Conservation (phyloP, 2,113 vertebrate species). For the Dryoscopus gambensis region DNA sequence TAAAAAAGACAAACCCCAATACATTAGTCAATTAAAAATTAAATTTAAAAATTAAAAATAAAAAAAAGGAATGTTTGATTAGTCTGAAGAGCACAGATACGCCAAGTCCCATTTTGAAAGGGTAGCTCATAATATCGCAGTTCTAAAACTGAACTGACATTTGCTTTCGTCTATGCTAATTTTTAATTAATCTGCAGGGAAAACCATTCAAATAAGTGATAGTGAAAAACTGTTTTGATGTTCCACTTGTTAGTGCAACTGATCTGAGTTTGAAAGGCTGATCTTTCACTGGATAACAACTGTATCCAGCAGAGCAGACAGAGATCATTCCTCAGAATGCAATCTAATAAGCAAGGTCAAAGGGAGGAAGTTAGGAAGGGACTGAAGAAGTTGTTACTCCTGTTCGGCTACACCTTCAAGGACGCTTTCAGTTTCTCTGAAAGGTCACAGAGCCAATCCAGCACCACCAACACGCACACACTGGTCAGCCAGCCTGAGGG, state of each 20-base stretch:
- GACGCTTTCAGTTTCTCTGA: background rate
- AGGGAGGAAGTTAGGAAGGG: background rate
- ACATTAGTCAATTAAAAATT: background rate
- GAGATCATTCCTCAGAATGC: background rate
- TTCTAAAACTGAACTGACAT: background rate
- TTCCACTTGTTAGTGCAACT: background rate
- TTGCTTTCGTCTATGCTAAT: rapidly evolving
- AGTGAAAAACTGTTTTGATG: background rate
- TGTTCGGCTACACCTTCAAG: background rate
- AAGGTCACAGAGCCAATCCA: background rate
- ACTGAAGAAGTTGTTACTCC: background rate
- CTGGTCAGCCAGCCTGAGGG: background rate
- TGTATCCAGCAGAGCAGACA: background rate
- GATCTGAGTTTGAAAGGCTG: background rate
- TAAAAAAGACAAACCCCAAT: background rate
- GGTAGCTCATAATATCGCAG: background rate
- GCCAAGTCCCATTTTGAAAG: background rate
- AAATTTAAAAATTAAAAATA: no score
- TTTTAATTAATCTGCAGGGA: background rate
- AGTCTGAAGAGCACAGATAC: background rate
- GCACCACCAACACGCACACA: background rate
- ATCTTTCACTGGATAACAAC: background rate
- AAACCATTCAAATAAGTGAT: background rate
- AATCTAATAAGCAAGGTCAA: background rate
- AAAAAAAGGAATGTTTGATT: background rate